These are phyloP conservation scores for Hyalella azteca DNA, from an alignment of 2,888 invertebrate genomes.

Conservation along the genomic window DNA sequence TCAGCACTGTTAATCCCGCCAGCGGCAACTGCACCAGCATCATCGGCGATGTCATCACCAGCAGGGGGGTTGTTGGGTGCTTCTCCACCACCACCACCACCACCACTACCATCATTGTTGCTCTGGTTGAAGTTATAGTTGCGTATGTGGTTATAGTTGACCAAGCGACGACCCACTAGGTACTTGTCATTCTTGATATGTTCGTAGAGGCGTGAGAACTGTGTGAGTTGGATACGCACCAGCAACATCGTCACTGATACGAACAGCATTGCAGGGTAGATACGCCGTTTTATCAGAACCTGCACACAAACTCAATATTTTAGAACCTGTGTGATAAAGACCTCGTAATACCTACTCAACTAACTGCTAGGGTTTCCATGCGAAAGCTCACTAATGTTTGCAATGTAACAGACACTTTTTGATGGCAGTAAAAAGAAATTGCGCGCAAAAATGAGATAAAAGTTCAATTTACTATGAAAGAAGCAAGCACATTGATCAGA, in stretches of 20 bases:
- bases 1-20: background rate
- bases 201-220: slow-evolving; percentile 92
- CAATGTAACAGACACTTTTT: no score
- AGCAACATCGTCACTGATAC: slow-evolving; percentile 73
- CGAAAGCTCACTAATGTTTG: no score
- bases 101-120: background rate
- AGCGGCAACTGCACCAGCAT: background rate
- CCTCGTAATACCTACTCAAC: no score
- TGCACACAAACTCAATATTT: no score
- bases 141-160: slow-evolving; percentile 80
- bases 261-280: slow-evolving; percentile 87
- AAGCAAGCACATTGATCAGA: no score
- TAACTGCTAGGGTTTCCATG: no score
- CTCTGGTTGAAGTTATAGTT: background rate
- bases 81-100: background rate
- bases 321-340: no score
- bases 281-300: slow-evolving; percentile 79
- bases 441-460: no score
- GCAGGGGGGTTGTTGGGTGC: background rate
- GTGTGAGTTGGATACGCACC: slow-evolving; percentile 84
- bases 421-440: no score
- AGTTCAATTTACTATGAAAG: no score
- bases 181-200: slow-evolving; percentile 99
- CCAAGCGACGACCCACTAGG: slow-evolving; percentile 92
- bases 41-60: background rate